Evolutionary conservation across 1,140 invertebrate genomes (phyloP), one percentile per base, ranked within the genome.

Genomic region (Hylaeus anthracinus): DNA sequence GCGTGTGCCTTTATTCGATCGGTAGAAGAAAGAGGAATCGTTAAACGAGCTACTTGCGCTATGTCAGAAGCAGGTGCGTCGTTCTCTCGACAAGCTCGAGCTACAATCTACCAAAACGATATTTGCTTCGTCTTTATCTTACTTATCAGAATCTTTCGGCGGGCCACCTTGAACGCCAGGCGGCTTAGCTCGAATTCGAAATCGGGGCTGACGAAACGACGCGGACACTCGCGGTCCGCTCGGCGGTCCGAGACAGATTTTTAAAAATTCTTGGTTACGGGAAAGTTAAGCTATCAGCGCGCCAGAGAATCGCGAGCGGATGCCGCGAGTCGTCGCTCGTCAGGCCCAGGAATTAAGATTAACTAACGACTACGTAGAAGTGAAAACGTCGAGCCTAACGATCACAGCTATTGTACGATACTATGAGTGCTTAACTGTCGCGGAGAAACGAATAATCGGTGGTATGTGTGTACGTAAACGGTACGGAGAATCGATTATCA

Each of bases 371-470:
- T 73, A 85, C 72, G 61, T 84, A 81, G 72, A 84, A 81, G 85
- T 87, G 85, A 84, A 79, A 86, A 87, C 70, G 74, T 86, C 81
- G 79, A 86, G 71, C 53, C 67, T 89, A 90, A 90, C 86, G 87
- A 91, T 91, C 90, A 91, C 90, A 91, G 90, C 89, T 91, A 91
- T 87, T 90, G 86, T 90, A 88, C 81, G 85, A 72, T 89, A 88
- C 89, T 90, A 91, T 72, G 86, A 88, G 65, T 79, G 66, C 66
- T 78, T 63, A 78, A 84, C 51, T 61, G 65, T 74, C 61, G 51
- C 78, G 78, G 37, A 63, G 39, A 79, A 81, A 86, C 71, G 71
- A 84, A 56, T 56, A 70, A 83, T 55, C 71, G 75, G 48, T 51
- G 51, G 9, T 45, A 5, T 45, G 43, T 51, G 51, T 45, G 26